Base-by-base conservation (phyloP, 2,113 vertebrate species). In the Mustela nigripes region DNA sequence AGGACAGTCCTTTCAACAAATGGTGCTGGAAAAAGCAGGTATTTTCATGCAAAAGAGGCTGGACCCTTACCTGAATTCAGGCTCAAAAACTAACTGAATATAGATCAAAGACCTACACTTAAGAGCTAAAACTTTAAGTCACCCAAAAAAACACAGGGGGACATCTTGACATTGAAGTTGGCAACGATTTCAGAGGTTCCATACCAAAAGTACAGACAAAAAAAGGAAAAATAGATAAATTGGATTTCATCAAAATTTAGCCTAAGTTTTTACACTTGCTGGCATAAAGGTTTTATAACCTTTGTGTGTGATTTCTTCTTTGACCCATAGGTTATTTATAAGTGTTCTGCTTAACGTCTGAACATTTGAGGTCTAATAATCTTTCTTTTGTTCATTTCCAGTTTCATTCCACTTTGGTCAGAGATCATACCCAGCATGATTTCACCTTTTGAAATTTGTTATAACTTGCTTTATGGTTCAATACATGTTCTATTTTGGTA, bases 361-460 rank as follows among this genome's bases (percentile, higher is more conserved):
- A 80, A 88, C 63, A 62, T 45, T 60, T 88, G 19, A 42, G 39
- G n/a, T 84, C 58, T 74, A 85, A 69, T 76, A 80, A 67, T 67
- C 36, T 69, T 92, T 91, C 33, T 90, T 78, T 67, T 81, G 39
- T 93, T 95, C 21, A 62, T 93, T 93, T 97, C 92, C 96, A 89
- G 33, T 93, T 97, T 36, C 53, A 50, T 93, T 94, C 80, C 62
- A 39, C 62, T 90, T 86, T 88, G 39, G 56, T 96, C 92, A 93
- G 89, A 84, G 81, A 88, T 80, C 86, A 93, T n/a, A 50, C 19
- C 16, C 69, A 81, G 89, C 42, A 58, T 91, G 89, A 95, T 53
- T 85, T 95, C 94, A 69, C 36, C 42, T 81, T 97, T 85, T 22
- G 33, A 60, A 95, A 74, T 92, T 80, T 93, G 85, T 84, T 91